Evolutionary conservation across 2,888 invertebrate genomes (phyloP), one percentile per base, ranked within the genome.

Genomic region (Brachypterus glaber): DNA sequence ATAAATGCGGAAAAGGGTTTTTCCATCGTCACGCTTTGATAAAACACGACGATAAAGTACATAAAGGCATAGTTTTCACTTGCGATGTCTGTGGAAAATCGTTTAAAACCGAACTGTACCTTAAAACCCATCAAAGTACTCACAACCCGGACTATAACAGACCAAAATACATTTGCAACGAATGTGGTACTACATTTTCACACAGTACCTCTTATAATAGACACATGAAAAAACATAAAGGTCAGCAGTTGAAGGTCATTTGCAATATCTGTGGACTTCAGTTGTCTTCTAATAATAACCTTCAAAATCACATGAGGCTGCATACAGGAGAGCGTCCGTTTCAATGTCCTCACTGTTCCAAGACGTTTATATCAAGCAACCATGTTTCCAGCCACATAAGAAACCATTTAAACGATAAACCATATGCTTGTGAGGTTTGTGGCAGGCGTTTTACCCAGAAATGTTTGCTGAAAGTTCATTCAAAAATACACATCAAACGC

Each of bases 61-160:
- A 57, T 40, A 48, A 54, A 38, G 54, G 51, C 15, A 14, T 50
- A n/a, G 31, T 47, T 12, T 48, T 51, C 26, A 43, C 39, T 12
- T 58, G 58, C 33, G 32, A 48, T 9, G 15, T 39, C 9, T 58
- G 58, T 41, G 41, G 41, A 1, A 57, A 55, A 40, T 32, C 41
- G 4, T 58, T 58, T 41, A 53, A 49, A 38, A 52, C 50, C 34
- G 44, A 51, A 15, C 43, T 46, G 15, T 48, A 49, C 30, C 50
- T 55, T 27, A 51, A 48, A 34, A 36, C 46, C 4, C 55, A 56
- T 25, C 35, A 41, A 9, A 40, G 37, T 11, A 45, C 37, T 2
- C 54, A 55, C 31, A 49, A 53, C 33, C 50, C 48, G 0, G 40
- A 47, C 17, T 48, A 47, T 29, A 44, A 43, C 16, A 42, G 37